Evolutionary conservation across 2,113 vertebrate species (phyloP), one percentile per base, ranked within the genome.

Genomic region (Saguinus imperator): DNA sequence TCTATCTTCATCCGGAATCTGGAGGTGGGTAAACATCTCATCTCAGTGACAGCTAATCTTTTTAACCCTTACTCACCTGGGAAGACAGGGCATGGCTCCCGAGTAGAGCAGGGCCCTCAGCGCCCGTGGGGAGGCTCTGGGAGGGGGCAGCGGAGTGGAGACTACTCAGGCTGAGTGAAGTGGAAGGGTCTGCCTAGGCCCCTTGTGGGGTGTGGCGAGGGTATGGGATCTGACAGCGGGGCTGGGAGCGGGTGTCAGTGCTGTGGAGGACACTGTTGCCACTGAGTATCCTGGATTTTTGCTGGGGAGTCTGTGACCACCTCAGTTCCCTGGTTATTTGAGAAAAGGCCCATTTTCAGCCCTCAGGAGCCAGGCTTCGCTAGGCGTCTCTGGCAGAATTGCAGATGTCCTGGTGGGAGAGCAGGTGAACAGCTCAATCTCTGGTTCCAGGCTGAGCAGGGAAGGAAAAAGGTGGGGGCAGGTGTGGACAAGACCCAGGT

Each of bases 1-100:
- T 97, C 97, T 97, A 95, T 97, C 97, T 98, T 97, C 95, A 95
- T 97, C 97, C 37, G 57, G 92, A 96, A 87, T 97, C 96, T 97
- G 97, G 95, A 95, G 97, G 97, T 97, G 96, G 94, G 94, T 73
- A 88, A 88, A 83, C 84, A 79, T 89, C 89, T 96, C 84, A 70
- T 89, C 87, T 95, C 40, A 5, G 87, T 89, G 95, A 82, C 96
- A 92, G 94, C 92, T 94, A 40, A 66, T 84, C 75, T 95, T 5
- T 57, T 97, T 96, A 97, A 97, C 97, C 84, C 94, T 96, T 94
- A 94, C 94, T 95, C 92, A 94, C 94, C 75, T 66, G 66, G 73
- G 57, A 35, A 21, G 89, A 64, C 35, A 64, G 58, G 43, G 17
- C 12, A 20, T 0, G 14, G 4, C 35, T 92, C 48, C 57, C 10